Evolutionary conservation across 2,797 vertebrate genomes (phyloP), one percentile per base, ranked within the genome.

Genomic region (Graptemys geographica): DNA sequence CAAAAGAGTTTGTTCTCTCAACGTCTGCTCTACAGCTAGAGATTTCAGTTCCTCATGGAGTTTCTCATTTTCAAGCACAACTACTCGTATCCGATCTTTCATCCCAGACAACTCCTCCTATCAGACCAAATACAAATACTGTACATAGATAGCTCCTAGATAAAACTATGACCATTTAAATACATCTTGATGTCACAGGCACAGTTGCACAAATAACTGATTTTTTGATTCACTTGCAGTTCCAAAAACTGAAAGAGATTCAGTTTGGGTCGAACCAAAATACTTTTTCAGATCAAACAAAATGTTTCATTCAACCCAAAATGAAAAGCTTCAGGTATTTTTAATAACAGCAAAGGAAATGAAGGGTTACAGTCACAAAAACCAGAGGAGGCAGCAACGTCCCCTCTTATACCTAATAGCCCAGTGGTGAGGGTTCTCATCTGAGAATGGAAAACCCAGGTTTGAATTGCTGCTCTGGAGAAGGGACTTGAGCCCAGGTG

Each of bases 51-150:
- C 97, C 83, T 98, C 96, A 7, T 98, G 98, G 76, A 99, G 98
- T 28, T 98, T 99, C 93, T 99, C 98, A 85, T 99, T 99, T 98
- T 99, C 99, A 96, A 99, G 96, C 82, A 99, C 98, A 97, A 99
- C 98, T 80, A 98, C 98, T 92, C 98, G 98, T 90, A 99, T 79
- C 86, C 91, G 98, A 88, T 98, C 98, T 97, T 99, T 99, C 98
- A 99, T 95, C 69, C 97, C 98, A 88, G 98, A 97, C 53, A 99
- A 96, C 95, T 99, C 99, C 21, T 99, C 99, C 99, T 99, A 94
- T 12, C 89, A 74, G 82, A 93, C 23, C 95, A 33, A 97, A 84
- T 8, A 96, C 51, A 69, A 84, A 89, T 25, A 96, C 5, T 72
- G 51, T 79, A 88, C 86, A 83, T 93, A 85, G 87, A 90, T 87